Base-by-base conservation (phyloP, 2,888 invertebrate species). In the Halictus quadricinctus region DNA sequence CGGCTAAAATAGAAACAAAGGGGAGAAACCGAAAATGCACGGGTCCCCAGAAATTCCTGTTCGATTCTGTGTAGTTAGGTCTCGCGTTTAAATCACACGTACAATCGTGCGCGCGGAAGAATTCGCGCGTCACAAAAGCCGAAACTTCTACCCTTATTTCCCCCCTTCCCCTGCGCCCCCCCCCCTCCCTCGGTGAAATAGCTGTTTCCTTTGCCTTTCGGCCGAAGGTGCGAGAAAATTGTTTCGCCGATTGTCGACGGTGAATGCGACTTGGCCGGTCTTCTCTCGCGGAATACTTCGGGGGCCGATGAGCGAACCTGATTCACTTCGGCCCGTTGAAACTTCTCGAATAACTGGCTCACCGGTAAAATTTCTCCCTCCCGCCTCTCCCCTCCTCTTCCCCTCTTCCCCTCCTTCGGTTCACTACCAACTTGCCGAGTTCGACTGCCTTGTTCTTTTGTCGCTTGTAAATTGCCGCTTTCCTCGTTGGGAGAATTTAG, bases 171-270 rank as follows among this genome's bases (percentile, higher is more conserved):
- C 36, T 5, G 36, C 29, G 0, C 29, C 36, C 36, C 29, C 29
- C 29, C 36, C 36, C 0, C 36, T 5, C 3, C 36, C 5, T 43
- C 74, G 66, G 43, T n/a, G 74, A 77, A 84, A 73, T 79, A 79
- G 79, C 73, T 77, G 77, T 74, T 85, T 80, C 46, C 84, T 77
- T 77, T 80, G 77, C 79, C 64, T 78, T 48, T 66, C 80, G 25
- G 75, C 70, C 79, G 72, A 60, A 80, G 79, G 54, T 50, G 43
- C 50, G 70, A 78, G 81, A 75, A 84, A 88, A 88, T 88, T 86
- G 84, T 77, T 88, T 83, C 79, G 77, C 64, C 82, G 79, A 81
- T 88, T 80, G 83, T 76, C 43, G 75, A 75, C 25, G 86, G 81
- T 69, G 76, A 83, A 88, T 87, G 76, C 85, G 64, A 79, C 77